Evolutionary conservation across 2,888 invertebrate species (phyloP).

Genomic region (Ditylenchus weischeri): DNA sequence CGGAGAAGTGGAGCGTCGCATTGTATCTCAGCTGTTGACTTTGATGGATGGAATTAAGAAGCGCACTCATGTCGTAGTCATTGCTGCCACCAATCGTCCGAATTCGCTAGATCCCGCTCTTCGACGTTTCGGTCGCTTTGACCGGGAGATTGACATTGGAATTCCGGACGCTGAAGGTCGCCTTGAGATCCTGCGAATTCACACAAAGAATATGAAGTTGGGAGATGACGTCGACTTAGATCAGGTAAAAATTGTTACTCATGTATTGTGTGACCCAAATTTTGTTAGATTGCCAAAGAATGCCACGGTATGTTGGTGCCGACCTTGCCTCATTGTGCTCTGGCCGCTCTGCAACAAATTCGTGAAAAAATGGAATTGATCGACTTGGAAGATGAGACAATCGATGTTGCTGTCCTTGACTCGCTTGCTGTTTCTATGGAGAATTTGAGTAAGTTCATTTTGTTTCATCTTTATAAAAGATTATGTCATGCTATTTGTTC

Average conservation of each 20-base stretch:
- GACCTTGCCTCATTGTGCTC: conserved; percentile 97
- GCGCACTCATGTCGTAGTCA: conserved; percentile 95
- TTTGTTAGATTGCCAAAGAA: conserved; percentile 80
- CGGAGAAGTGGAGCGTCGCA: conserved; percentile 91
- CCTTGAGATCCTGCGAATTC: conserved; percentile 92
- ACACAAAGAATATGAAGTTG: conserved; percentile 99
- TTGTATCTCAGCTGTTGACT: conserved; percentile 93
- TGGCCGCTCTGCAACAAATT: conserved; percentile 97
- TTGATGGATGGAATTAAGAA: conserved; percentile 99
- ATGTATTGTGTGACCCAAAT: background rate
- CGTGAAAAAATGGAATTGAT: conserved; percentile 99
- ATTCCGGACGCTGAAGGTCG: conserved; percentile 98
- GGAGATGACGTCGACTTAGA: conserved; percentile 97
- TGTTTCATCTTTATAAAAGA: background rate
- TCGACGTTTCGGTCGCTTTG: conserved; percentile 65
- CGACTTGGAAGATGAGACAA: conserved; percentile 97
- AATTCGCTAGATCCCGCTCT: conserved; percentile 96
- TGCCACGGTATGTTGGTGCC: conserved; percentile 99
- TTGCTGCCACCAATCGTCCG: conserved; percentile 98
- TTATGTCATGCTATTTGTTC: conserved; percentile 31
- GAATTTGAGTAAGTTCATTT: conserved; percentile 23
- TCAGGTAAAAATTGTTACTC: conserved; percentile 73
- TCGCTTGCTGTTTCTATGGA: conserved; percentile 83
- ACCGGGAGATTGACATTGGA: conserved; percentile 90
- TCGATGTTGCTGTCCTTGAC: conserved; percentile 94